Evolutionary conservation across 2,797 vertebrate genomes (phyloP), one percentile per base, ranked within the genome.

Genomic region (Pangasius macronema): DNA sequence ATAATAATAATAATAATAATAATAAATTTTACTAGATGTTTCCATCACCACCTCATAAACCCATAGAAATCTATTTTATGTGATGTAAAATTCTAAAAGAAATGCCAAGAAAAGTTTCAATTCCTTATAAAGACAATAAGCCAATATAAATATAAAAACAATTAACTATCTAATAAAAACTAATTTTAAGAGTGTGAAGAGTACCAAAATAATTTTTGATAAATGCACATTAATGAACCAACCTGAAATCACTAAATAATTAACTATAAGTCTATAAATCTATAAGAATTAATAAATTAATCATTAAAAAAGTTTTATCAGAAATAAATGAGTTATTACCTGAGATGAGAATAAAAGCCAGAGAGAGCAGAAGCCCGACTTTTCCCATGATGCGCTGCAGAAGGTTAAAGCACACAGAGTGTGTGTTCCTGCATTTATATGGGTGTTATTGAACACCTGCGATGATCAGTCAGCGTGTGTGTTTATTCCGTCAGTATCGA

Each of bases 371-470:
- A 82, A 90, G 55, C 2, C 10, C 61, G 73, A 84, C 85, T 22
- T 2, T 51, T 82, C 63, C 87, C 95, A 95, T 96, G 55, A 24
- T 93, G 80, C 36, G 33, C n/a, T 7, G 46, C 42, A 51, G 27
- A 20, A 30, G 33, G 27, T 24, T 82, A 11, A 33, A n/a, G 51
- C 81, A 53, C 65, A 84, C 67, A 73, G 33, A 46, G 46, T n/a
- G 59, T 3, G 11, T 75, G 20, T 61, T 42, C 24, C 11, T 42
- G 46, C 8, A 18, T 72, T 65, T 42, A 16, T 85, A 76, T 81
- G 67, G 18, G 61, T 92, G 68, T 90, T 95, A 94, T 95, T 95
- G 82, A 87, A 94, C 95, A 95, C 95, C 92, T 95, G 46, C 22
- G 22, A 89, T 95, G 89, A 93, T 90, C 89, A 90, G 70, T 94